These are phyloP conservation scores for Rhimphoctona megacephalus DNA, from an alignment of 2,888 invertebrate species.

Conservation along the genomic window DNA sequence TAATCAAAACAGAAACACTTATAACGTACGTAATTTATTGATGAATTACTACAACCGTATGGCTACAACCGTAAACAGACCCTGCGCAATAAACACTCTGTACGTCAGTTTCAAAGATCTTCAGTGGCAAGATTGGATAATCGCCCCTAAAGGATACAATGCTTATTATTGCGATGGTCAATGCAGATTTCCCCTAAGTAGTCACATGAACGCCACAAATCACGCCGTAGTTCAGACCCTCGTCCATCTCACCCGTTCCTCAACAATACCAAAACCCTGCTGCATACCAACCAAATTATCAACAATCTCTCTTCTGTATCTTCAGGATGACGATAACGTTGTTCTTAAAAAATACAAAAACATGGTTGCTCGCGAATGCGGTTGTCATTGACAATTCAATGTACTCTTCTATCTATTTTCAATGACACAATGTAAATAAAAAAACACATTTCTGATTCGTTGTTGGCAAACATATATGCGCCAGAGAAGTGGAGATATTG, in stretches of 20 bases:
- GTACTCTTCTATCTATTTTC: not conserved
- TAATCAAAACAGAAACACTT: conserved; percentile 73
- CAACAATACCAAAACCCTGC: conserved; percentile 93
- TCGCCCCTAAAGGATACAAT: conserved; percentile 96
- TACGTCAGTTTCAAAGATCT: conserved; percentile 95
- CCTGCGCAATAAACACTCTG: conserved; percentile 93
- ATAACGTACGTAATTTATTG: conserved; percentile 21
- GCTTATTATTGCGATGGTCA: conserved; percentile 96
- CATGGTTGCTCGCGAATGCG: conserved; percentile 98
- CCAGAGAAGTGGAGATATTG: not conserved
- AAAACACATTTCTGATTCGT: no score
- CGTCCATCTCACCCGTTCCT: conserved; percentile 92
- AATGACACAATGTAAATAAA: not conserved
- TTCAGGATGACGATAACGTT: conserved; percentile 94
- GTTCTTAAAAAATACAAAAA: conserved; percentile 96
- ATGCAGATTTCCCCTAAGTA: conserved; percentile 95
- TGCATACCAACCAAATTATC: conserved; percentile 95
- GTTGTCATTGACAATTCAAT: conserved; percentile 91
- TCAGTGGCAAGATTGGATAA: conserved; percentile 97
- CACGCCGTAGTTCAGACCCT: conserved; percentile 97
- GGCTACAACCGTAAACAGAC: conserved; percentile 84
- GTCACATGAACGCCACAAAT: conserved; percentile 96
- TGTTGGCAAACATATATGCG: not conserved
- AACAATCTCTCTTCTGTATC: conserved; percentile 94
- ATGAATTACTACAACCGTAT: conserved; percentile 80